phyloP scores from a whole-genome alignment of 1,140 invertebrate species.

The Penaeus indicus region DNA sequence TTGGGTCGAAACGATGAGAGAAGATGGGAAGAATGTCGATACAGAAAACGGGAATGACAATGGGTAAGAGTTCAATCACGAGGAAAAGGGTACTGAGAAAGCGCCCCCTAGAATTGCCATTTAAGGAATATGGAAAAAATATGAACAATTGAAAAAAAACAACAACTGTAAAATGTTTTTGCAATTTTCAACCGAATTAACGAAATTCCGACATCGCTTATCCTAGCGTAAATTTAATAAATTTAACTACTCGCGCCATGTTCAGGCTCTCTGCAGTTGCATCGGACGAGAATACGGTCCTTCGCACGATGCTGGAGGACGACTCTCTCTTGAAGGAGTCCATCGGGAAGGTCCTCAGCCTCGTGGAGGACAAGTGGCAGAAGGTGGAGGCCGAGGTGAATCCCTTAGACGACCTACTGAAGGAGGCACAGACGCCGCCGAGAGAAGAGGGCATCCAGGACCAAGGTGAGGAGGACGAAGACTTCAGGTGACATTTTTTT shows the following conservation, averaged over 20 bases:
- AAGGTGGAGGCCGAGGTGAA: slow-evolving; percentile 47
- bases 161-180: too few relatives aligned
- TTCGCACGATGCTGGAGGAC: slow-evolving; percentile 55
- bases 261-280: slow-evolving; percentile 28
- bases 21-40: neutral
- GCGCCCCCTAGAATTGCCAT: neutral
- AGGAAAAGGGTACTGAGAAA: neutral
- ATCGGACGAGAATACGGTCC: slow-evolving; percentile 47
- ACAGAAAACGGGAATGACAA: neutral
- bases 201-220: too few relatives aligned
- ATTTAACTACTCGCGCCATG: too few relatives aligned
- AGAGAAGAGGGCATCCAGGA: slow-evolving; percentile 44
- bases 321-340: slow-evolving; percentile 31
- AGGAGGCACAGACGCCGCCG: slow-evolving; percentile 31
- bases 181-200: too few relatives aligned
- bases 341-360: neutral
- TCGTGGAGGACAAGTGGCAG: slow-evolving; percentile 51
- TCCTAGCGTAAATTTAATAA: too few relatives aligned
- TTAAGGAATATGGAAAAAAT: neutral
- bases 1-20: neutral
- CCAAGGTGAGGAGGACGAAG: slow-evolving; percentile 17
- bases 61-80: neutral
- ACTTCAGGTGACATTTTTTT: too few relatives aligned
- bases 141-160: too few relatives aligned
- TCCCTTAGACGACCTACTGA: slow-evolving; percentile 37